Evolutionary conservation across 1,140 invertebrate species (phyloP).

Genomic region (Zaprionus gabonicus): DNA sequence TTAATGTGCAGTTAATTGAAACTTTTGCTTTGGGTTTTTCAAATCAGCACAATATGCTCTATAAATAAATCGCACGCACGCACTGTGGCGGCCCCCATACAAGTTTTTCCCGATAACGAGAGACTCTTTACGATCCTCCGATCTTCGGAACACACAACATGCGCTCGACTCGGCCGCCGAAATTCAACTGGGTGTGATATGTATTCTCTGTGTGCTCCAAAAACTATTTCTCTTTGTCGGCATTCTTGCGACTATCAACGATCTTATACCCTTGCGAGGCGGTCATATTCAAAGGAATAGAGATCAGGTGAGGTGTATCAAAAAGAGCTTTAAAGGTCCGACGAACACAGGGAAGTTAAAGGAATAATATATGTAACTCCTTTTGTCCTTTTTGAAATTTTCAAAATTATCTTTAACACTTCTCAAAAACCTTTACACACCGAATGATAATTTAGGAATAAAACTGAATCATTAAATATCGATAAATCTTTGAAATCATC

Average conservation of each 20-base stretch:
- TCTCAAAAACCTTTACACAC: too few relatives aligned
- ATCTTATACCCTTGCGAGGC: background rate
- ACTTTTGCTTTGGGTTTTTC: constrained; percentile 20
- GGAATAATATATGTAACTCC: too few relatives aligned
- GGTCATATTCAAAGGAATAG: too few relatives aligned
- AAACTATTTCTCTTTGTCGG: constrained; percentile 43
- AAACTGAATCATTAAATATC: too few relatives aligned
- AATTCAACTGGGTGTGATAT: constrained; percentile 54
- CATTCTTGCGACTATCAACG: background rate
- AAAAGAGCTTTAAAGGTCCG: too few relatives aligned
- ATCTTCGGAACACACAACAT: constrained; percentile 14
- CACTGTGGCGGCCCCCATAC: constrained; percentile 17
- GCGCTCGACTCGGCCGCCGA: constrained; percentile 57
- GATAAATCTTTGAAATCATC: too few relatives aligned
- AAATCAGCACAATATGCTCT: constrained; percentile 47
- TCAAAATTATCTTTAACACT: too few relatives aligned
- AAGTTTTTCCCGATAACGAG: constrained; percentile 46
- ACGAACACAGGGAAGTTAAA: too few relatives aligned
- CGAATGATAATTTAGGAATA: too few relatives aligned
- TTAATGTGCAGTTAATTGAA: constrained; percentile 16
- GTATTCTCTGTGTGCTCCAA: constrained; percentile 19
- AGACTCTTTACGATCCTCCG: constrained; percentile 18
- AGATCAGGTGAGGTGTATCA: background rate
- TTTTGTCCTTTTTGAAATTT: too few relatives aligned
- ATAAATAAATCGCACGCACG: constrained; percentile 50